Base-by-base conservation (phyloP, 1,140 invertebrate species). In the Scaptomyza hsui region DNA sequence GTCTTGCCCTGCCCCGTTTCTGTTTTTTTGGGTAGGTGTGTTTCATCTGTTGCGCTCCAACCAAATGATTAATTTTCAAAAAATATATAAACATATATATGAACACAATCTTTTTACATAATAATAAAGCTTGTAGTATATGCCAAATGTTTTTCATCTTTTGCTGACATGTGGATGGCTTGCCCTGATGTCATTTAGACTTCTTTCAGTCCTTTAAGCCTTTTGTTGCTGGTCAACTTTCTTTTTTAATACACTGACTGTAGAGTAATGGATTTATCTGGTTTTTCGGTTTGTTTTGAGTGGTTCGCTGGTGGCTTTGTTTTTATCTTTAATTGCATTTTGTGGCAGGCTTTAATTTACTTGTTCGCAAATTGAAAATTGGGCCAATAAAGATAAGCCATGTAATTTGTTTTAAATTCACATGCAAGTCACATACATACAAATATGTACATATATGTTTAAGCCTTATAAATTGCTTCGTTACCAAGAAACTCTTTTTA, bases 351-450 rank as follows among this genome's bases (percentile, higher is more conserved):
- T 72, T 62, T 73, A 78, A 81, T 81, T 81, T 82, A 82, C 69
- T 78, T 44, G 78, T 73, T 82, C 73, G 69, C 59, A 73, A 81
- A 81, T 81, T 81, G 78, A 81, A 82, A 81, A 78, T 82, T 78
- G 56, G 78, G 78, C 69, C 78, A 81, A 73, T 69, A 78, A 61
- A 82, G 78, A 81, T 81, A 81, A 82, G 74, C 78, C 59, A 9
- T 63, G 63, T 74, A 80, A 80, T 80, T 80, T 80, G 77, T 72
- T 57, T 64, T 75, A 71, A 76, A 55, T 48, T 69, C 48, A 44
- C 29, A 68, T 37, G 32, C 16, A 16, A 2, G 42, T 10, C 42
- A 44, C 42, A 44, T 10, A 19, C 18, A 21, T n/a, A 44, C 4
- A 41, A 0, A 21, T n/a, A 26, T 24, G 6, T 6, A 24, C 0